phyloP scores from a whole-genome alignment of 2,888 invertebrate genomes.

The Idaea biselata region DNA sequence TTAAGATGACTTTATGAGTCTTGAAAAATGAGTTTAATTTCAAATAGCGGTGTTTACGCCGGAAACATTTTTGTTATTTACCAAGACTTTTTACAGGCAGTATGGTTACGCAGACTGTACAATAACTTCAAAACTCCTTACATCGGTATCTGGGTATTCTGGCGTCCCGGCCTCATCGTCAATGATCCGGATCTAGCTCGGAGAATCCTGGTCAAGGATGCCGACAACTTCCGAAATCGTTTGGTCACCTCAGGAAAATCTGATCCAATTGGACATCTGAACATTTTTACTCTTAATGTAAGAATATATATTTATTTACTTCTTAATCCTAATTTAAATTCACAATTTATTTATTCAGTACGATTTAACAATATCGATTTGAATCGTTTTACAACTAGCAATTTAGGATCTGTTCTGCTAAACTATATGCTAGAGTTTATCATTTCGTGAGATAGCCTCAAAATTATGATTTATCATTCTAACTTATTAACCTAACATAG shows the following conservation, averaged over 20 bases:
- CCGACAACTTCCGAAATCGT: slow-evolving; percentile 49
- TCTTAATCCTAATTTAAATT: no score
- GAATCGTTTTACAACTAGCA: no score
- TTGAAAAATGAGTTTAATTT: no score
- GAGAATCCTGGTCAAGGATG: slow-evolving; percentile 52
- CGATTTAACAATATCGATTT: no score
- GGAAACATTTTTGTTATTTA: neutral
- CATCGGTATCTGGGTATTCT: slow-evolving; percentile 59
- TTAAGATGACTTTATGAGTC: no score
- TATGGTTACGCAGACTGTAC: slow-evolving; percentile 49
- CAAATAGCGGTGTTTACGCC: no score
- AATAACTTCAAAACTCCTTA: slow-evolving; percentile 41
- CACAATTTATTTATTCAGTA: no score
- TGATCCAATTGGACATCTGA: slow-evolving; percentile 51
- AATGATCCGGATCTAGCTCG: slow-evolving; percentile 52
- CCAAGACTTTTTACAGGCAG: slow-evolving; percentile 23
- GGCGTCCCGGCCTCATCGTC: slow-evolving; percentile 55
- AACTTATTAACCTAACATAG: no score
- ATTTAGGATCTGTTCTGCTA: no score
- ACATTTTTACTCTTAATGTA: slow-evolving; percentile 52
- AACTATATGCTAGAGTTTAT: no score
- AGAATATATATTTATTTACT: slow-evolving; percentile 21
- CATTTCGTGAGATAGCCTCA: no score
- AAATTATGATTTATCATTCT: no score
- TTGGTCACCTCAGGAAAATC: slow-evolving; percentile 43